Evolutionary conservation across 1,140 invertebrate genomes (phyloP).

Genomic region (Muscidifurax raptorellus): DNA sequence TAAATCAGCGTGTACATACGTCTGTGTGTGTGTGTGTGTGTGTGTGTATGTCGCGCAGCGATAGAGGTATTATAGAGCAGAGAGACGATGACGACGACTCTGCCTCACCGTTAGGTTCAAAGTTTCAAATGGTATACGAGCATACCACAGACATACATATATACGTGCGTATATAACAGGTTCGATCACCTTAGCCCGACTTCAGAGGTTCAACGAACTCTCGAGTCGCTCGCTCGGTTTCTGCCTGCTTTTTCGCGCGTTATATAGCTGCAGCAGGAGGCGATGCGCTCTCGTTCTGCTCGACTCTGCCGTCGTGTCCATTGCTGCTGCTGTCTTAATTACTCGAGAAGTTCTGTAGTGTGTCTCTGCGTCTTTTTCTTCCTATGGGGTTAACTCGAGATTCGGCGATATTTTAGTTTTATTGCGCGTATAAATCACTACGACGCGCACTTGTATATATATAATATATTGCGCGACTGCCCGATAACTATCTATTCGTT

Average conservation of each 20-base stretch:
- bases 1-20: background rate
- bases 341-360: background rate
- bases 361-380: background rate
- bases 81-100: conserved; percentile 31
- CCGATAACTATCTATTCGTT: too few relatives aligned
- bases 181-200: conserved; percentile 46
- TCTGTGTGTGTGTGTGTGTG: background rate
- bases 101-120: conserved; percentile 49
- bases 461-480: too few relatives aligned
- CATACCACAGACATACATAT: background rate
- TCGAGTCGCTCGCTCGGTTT: background rate
- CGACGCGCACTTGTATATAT: too few relatives aligned
- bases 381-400: too few relatives aligned
- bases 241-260: conserved; percentile 6
- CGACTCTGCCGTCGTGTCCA: too few relatives aligned
- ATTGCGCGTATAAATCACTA: too few relatives aligned
- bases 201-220: conserved; percentile 35
- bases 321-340: conserved; percentile 10
- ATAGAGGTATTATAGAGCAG: conserved; percentile 20
- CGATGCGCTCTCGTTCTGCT: conserved; percentile 22
- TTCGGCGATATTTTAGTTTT: too few relatives aligned
- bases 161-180: conserved; percentile 27
- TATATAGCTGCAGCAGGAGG: background rate
- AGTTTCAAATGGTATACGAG: conserved; percentile 33
- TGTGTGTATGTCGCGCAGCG: background rate